These are phyloP conservation scores for Apamea crenata DNA, from an alignment of 2,888 invertebrate species.

Conservation along the genomic window DNA sequence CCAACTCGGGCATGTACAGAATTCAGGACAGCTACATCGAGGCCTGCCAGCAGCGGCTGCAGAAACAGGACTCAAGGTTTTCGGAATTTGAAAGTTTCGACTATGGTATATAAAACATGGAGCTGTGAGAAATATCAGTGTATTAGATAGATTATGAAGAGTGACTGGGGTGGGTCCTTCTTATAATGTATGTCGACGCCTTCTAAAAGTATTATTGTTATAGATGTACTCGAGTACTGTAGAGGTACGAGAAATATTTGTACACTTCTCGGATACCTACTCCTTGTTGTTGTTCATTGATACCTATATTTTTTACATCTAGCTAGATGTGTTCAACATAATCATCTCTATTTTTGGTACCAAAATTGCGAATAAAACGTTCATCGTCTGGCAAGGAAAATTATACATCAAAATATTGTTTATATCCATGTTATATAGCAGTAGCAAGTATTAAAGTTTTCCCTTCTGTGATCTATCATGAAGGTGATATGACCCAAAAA, in stretches of 20 bases:
- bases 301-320: slow-evolving; percentile 90
- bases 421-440: slow-evolving; percentile 65
- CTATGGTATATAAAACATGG: slow-evolving; percentile 91
- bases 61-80: slow-evolving; percentile 96
- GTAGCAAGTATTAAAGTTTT: slow-evolving; percentile 48
- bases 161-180: slow-evolving; percentile 85
- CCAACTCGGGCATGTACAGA: slow-evolving; percentile 97
- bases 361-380: slow-evolving; percentile 68
- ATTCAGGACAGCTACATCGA: slow-evolving; percentile 97
- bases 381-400: slow-evolving; percentile 73
- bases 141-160: slow-evolving; percentile 87
- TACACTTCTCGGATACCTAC: slow-evolving; percentile 89
- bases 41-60: slow-evolving; percentile 96
- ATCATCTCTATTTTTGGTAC: slow-evolving; percentile 90
- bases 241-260: slow-evolving; percentile 89
- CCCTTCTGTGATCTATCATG: slow-evolving; percentile 70
- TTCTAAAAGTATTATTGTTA: slow-evolving; percentile 90
- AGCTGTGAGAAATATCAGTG: slow-evolving; percentile 89
- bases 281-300: slow-evolving; percentile 90
- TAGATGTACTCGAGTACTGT: slow-evolving; percentile 86
- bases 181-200: slow-evolving; percentile 86
- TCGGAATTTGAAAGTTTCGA: slow-evolving; percentile 96
- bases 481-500: slow-evolving; percentile 29
- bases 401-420: slow-evolving; percentile 67
- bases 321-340: slow-evolving; percentile 89